A percentile compares a stretch with the other conserved stretches of the same genome.
Conservation (phyloP, 2,888 invertebrate species). For the Phania funesta region DNA sequence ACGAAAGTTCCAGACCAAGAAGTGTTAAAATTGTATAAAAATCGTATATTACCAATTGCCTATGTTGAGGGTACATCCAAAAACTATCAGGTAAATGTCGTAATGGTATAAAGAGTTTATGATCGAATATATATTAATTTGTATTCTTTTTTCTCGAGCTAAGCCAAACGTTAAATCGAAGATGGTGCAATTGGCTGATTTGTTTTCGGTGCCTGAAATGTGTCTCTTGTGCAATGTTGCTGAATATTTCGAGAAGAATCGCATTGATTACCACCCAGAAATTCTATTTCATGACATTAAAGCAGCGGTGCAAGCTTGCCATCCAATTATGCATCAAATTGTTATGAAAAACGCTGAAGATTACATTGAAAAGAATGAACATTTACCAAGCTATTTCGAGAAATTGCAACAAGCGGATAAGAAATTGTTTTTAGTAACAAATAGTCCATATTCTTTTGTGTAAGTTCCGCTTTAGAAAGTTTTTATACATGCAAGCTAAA, state of each 20-base stretch:
- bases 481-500: not conserved
- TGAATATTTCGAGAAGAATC: conserved; percentile 93
- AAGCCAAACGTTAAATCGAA: conserved; percentile 81
- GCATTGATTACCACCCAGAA: conserved; percentile 96
- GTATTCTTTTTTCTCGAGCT: not conserved
- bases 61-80: conserved; percentile 91
- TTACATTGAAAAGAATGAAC: conserved; percentile 88
- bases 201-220: conserved; percentile 98
- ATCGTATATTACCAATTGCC: conserved; percentile 91
- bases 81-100: conserved; percentile 84
- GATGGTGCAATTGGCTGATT: conserved; percentile 97
- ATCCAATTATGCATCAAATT: conserved; percentile 93
- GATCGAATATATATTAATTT: too few relatives aligned
- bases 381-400: conserved; percentile 88
- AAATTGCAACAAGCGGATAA: conserved; percentile 88
- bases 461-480: conserved; percentile 81
- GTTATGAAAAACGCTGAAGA: conserved; percentile 91
- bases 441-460: conserved; percentile 98
- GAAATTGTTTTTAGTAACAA: conserved; percentile 96
- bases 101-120: too few relatives aligned
- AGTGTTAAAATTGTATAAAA: conserved; percentile 91
- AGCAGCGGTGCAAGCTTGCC: conserved; percentile 92
- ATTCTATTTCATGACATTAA: conserved; percentile 96
- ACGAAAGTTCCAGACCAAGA: conserved; percentile 91
- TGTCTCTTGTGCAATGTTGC: conserved; percentile 95